Evolutionary conservation across 2,113 vertebrate genomes (phyloP).

Genomic region (Aptenodytes forsteri): DNA sequence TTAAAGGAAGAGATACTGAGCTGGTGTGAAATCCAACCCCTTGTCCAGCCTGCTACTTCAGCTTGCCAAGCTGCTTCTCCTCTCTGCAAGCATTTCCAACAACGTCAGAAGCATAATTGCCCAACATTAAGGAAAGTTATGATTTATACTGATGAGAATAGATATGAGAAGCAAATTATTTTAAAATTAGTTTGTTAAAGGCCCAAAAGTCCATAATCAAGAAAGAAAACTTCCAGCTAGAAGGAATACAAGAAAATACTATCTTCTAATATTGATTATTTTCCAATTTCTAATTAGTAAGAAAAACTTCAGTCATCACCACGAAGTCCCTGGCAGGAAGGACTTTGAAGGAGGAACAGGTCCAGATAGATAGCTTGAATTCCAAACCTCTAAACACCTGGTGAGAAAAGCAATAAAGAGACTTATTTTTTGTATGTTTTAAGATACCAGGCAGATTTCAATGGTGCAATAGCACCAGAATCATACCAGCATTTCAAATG

Average conservation of each 20-base stretch:
- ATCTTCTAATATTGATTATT: neutral
- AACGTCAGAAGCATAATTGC: accelerated
- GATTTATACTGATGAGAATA: neutral
- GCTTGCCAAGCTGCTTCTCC: neutral
- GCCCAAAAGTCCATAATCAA: neutral
- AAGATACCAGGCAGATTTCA: neutral
- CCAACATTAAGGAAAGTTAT: neutral
- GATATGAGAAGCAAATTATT: neutral
- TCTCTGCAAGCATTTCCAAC: neutral
- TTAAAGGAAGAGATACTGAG: neutral
- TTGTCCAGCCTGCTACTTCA: neutral
- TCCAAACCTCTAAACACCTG: neutral
- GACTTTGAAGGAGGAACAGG: neutral
- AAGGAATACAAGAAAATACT: neutral
- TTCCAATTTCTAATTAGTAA: neutral
- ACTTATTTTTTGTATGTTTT: neutral
- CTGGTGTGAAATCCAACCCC: neutral
- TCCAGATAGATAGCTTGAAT: neutral
- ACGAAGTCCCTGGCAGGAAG: neutral
- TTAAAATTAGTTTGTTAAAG: neutral
- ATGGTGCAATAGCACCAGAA: neutral
- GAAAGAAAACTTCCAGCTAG: neutral
- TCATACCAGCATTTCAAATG: neutral
- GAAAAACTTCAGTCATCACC: neutral
- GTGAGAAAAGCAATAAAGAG: neutral